phyloP scores from a whole-genome alignment of 2,797 vertebrate species.

The Lepilemur ruficaudatus region DNA sequence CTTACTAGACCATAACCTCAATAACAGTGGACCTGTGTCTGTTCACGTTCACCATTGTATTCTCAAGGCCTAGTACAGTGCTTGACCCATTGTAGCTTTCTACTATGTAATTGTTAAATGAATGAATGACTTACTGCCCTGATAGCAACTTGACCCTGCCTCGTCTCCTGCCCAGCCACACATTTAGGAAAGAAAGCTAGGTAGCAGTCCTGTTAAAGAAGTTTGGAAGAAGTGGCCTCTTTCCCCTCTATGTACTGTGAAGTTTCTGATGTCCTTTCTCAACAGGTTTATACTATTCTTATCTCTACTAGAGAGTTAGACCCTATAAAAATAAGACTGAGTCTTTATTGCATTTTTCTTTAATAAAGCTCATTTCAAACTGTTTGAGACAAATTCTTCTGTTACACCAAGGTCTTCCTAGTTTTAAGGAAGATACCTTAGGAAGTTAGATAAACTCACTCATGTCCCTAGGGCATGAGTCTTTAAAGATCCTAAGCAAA shows the following conservation, averaged over 20 bases:
- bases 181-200: not conserved
- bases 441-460: slow-evolving; percentile 40
- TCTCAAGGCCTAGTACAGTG: not conserved
- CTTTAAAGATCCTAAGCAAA: slow-evolving; percentile 32
- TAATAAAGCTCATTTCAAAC: not conserved
- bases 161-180: not conserved
- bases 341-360: slow-evolving; percentile 1
- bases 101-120: not conserved
- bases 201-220: not conserved
- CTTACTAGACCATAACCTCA: not conserved
- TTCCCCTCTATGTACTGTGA: not conserved
- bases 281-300: not conserved
- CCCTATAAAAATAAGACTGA: not conserved
- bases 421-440: slow-evolving; percentile 3
- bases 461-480: not conserved
- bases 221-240: not conserved
- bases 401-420: slow-evolving; percentile 11
- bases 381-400: not conserved
- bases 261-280: not conserved
- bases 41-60: not conserved
- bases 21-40: not conserved
- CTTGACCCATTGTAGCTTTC: not conserved
- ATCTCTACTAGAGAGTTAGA: not conserved
- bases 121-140: not conserved
- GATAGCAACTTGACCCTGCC: not conserved